Conservation (phyloP, 2,113 vertebrate species). For the Eretmochelys imbricata region DNA sequence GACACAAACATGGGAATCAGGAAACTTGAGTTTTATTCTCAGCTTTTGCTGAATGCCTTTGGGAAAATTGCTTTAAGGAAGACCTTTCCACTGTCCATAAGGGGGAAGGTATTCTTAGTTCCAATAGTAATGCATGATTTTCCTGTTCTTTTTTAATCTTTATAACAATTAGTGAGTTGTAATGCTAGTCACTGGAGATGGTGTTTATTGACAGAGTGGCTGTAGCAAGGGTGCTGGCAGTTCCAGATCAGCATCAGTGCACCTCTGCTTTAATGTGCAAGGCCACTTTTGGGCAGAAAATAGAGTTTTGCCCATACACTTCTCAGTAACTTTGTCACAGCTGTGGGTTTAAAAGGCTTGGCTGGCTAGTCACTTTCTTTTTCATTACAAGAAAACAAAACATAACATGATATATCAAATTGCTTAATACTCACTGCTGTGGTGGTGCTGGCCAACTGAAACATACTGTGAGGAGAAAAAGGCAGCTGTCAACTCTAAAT, state of each 20-base stretch:
- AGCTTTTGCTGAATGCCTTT: not conserved
- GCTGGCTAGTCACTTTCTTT: not conserved
- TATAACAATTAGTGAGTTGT: not conserved
- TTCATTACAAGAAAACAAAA: not conserved
- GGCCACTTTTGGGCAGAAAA: not conserved
- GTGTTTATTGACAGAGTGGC: not conserved
- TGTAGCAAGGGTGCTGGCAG: not conserved
- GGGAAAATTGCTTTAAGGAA: not conserved
- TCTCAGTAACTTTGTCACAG: not conserved
- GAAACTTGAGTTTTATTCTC: not conserved
- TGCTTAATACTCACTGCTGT: not conserved
- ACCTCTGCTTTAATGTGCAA: not conserved
- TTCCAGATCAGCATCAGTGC: not conserved
- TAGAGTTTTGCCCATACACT: not conserved
- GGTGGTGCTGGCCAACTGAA: not conserved
- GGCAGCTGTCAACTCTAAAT: not conserved
- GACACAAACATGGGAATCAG: not conserved
- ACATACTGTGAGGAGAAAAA: not conserved
- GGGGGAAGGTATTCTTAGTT: not conserved
- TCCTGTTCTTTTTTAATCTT: not conserved
- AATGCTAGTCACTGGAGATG: not conserved
- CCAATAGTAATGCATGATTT: not conserved
- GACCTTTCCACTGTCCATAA: not conserved
- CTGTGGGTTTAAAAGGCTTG: not conserved
- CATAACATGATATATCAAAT: not conserved